These are phyloP conservation scores for Hymenopus coronatus DNA, from an alignment of 2,888 invertebrate genomes.

Conservation along the genomic window DNA sequence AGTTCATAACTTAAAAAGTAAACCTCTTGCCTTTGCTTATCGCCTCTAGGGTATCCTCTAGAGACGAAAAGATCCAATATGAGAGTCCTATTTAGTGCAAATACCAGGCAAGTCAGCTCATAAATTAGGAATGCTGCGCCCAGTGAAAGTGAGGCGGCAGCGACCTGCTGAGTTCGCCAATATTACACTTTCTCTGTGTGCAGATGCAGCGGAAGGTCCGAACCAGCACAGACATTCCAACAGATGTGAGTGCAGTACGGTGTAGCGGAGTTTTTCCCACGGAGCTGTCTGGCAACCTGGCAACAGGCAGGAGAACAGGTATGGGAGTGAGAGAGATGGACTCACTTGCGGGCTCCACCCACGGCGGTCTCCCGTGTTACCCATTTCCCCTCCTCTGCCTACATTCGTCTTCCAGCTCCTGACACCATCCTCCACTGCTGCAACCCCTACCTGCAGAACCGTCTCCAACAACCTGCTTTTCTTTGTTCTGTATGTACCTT, in stretches of 20 bases:
- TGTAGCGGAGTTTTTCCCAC: neutral
- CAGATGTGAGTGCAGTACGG: neutral
- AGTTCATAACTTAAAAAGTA: too few relatives aligned
- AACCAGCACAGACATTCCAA: neutral
- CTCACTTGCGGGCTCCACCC: slow-evolving; percentile 28
- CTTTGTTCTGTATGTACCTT: too few relatives aligned
- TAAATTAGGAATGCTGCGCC: too few relatives aligned
- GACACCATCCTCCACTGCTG: neutral
- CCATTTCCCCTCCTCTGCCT: slow-evolving; percentile 17
- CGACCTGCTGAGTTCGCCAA: neutral
- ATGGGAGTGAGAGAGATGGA: slow-evolving; percentile 5
- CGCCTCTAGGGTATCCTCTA: too few relatives aligned
- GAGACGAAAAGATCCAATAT: too few relatives aligned
- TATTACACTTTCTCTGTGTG: too few relatives aligned
- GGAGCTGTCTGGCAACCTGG: slow-evolving; percentile 4
- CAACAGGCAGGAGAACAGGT: neutral
- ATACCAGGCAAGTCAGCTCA: too few relatives aligned
- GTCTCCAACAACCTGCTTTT: too few relatives aligned
- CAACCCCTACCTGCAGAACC: neutral
- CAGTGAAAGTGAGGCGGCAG: neutral
- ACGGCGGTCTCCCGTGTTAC: slow-evolving; percentile 30
- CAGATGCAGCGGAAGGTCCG: neutral
- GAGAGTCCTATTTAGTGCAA: too few relatives aligned
- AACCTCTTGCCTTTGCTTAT: too few relatives aligned
- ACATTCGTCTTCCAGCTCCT: neutral